Evolutionary conservation across 1,140 invertebrate genomes (phyloP).

Genomic region (Anoplolepis gracilipes): DNA sequence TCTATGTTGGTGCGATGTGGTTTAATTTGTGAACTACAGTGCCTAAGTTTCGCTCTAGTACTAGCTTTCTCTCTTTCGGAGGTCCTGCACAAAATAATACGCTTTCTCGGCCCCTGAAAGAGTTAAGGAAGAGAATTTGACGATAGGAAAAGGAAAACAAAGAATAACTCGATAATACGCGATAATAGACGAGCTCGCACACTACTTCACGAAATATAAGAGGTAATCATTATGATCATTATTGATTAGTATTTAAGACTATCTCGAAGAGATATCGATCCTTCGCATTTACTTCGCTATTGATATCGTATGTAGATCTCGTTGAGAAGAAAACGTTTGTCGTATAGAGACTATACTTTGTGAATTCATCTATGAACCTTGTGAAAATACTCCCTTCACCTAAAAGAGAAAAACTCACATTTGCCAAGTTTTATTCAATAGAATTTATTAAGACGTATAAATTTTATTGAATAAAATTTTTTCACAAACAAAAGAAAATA

Average conservation of each 20-base stretch:
- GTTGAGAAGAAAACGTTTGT: slow-evolving; percentile 65
- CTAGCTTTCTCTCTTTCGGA: slow-evolving; percentile 25
- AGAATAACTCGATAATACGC: slow-evolving; percentile 27
- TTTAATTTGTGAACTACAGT: slow-evolving; percentile 57
- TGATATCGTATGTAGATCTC: slow-evolving; percentile 72
- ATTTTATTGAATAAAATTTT: slow-evolving; percentile 49
- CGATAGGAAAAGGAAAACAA: neutral
- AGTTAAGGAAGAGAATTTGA: slow-evolving; percentile 30
- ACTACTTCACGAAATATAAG: slow-evolving; percentile 50
- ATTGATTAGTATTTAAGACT: slow-evolving; percentile 82
- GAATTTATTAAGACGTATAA: slow-evolving; percentile 26
- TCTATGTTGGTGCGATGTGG: slow-evolving; percentile 60
- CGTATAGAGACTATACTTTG: slow-evolving; percentile 66
- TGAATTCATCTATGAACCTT: slow-evolving; percentile 62
- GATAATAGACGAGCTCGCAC: slow-evolving; percentile 48
- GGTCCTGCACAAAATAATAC: slow-evolving; percentile 26
- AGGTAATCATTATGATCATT: slow-evolving; percentile 75
- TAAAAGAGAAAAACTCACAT: neutral
- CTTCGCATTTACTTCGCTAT: slow-evolving; percentile 74
- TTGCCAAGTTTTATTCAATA: slow-evolving; percentile 30
- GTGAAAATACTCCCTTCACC: slow-evolving; percentile 37
- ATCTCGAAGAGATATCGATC: slow-evolving; percentile 55
- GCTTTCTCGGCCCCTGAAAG: slow-evolving; percentile 50
- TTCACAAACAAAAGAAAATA: neutral
- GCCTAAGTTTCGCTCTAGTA: slow-evolving; percentile 53